A percentile compares a stretch with the other conserved stretches of the same genome.
These are phyloP conservation scores for Amazona finschi DNA, from an alignment of 2,797 vertebrate species.

Conservation along the genomic window DNA sequence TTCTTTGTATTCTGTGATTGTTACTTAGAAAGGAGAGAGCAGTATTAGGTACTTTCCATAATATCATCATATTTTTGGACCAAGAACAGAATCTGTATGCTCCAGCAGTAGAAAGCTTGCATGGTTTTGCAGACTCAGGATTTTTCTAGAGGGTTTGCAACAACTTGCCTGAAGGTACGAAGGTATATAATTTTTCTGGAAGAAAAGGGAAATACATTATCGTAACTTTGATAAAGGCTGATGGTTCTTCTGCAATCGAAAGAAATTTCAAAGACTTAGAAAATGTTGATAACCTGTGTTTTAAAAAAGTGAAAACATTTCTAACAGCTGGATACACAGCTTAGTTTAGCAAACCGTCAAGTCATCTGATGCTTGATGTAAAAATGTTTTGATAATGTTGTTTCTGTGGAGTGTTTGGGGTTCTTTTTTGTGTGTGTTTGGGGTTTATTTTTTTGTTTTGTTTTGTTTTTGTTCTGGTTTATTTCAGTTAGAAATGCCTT, in stretches of 20 bases:
- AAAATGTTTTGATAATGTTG: neutral
- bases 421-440: neutral
- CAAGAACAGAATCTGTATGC: neutral
- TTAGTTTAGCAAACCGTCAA: neutral
- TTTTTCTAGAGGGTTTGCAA: slow-evolving; percentile 45
- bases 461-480: neutral
- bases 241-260: neutral
- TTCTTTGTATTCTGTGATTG: neutral
- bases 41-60: slow-evolving; percentile 35
- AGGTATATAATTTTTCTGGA: neutral
- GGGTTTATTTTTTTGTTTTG: neutral
- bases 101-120: neutral
- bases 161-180: slow-evolving; percentile 20
- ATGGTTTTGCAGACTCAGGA: slow-evolving; percentile 9
- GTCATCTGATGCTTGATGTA: neutral
- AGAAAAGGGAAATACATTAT: neutral
- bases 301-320: neutral
- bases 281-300: neutral
- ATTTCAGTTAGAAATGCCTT: neutral
- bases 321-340: neutral
- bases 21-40: slow-evolving; percentile 13
- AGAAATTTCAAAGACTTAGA: neutral
- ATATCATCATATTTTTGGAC: slow-evolving; percentile 16
- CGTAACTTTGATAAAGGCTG: neutral
- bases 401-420: neutral